Evolutionary conservation across 1,140 invertebrate genomes (phyloP).

Genomic region (Zaprionus lachaisei): DNA sequence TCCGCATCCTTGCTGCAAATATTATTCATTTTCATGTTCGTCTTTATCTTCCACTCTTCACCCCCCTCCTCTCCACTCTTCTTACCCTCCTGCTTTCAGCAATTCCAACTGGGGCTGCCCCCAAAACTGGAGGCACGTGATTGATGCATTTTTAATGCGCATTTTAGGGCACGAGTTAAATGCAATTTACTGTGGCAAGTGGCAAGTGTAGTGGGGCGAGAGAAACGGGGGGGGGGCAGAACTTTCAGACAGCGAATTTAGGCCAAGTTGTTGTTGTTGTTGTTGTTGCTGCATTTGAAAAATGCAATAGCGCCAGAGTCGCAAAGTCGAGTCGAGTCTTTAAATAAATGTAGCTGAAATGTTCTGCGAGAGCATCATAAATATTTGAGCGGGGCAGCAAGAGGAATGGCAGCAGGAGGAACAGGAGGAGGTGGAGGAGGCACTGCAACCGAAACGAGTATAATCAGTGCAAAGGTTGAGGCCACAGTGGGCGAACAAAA

Average conservation of each 20-base stretch:
- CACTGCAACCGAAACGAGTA: constrained; percentile 8
- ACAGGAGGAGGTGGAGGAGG: neutral
- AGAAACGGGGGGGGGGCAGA: no score
- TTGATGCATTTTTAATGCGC: constrained; percentile 84
- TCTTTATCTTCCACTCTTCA: constrained; percentile 48
- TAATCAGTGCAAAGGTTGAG: constrained; percentile 53
- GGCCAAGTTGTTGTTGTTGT: constrained; percentile 2
- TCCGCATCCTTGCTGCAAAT: constrained; percentile 41
- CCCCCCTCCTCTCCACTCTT: neutral
- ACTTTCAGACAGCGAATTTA: constrained; percentile 20
- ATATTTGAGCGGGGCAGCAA: constrained; percentile 17
- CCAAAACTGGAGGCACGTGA: constrained; percentile 57
- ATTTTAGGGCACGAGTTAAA: constrained; percentile 51
- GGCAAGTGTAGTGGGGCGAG: neutral
- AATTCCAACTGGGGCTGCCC: constrained; percentile 15
- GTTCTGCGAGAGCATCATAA: constrained; percentile 34
- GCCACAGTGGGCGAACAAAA: constrained; percentile 30
- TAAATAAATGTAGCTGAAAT: constrained; percentile 48
- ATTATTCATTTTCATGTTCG: constrained; percentile 62
- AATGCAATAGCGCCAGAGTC: constrained; percentile 31
- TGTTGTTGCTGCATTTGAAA: constrained; percentile 22
- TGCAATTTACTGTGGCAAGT: constrained; percentile 38
- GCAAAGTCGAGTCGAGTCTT: constrained; percentile 18
- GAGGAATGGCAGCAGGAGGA: neutral
- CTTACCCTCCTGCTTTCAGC: neutral